Conservation (phyloP, 2,888 invertebrate genomes). For the Lycocerus yunnanus region DNA sequence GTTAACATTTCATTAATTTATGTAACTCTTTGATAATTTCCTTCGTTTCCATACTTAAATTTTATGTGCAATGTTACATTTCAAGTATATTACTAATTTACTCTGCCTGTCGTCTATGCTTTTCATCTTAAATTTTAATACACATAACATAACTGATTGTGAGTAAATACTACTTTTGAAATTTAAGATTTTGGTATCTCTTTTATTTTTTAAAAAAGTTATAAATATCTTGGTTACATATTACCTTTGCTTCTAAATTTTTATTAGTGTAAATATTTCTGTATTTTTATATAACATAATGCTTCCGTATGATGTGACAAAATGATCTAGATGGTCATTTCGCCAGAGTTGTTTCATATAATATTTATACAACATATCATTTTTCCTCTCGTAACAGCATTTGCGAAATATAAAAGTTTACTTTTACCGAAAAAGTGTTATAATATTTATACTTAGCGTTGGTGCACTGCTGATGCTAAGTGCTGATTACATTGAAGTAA, state of each 20-base stretch:
- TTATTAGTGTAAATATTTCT: neutral
- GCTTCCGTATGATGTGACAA: neutral
- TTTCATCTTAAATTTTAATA: no score
- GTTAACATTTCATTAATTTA: no score
- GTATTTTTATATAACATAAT: neutral
- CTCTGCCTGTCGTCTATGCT: no score
- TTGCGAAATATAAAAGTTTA: neutral
- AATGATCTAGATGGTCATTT: neutral
- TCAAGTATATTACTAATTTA: no score
- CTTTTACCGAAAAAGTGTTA: neutral
- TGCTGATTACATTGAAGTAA: neutral
- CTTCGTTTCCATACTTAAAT: no score
- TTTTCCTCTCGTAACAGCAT: neutral
- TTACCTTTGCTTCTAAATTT: neutral
- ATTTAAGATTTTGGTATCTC: neutral
- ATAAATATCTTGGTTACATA: neutral
- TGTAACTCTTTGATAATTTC: no score
- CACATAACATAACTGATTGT: no score
- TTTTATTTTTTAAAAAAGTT: neutral
- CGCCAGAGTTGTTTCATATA: neutral
- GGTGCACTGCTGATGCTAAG: neutral
- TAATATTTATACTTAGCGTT: neutral
- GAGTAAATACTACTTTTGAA: neutral
- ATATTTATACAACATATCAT: neutral
- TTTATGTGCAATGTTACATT: no score